phyloP scores from a whole-genome alignment of 2,113 vertebrate genomes.

The Recurvirostra avosetta region DNA sequence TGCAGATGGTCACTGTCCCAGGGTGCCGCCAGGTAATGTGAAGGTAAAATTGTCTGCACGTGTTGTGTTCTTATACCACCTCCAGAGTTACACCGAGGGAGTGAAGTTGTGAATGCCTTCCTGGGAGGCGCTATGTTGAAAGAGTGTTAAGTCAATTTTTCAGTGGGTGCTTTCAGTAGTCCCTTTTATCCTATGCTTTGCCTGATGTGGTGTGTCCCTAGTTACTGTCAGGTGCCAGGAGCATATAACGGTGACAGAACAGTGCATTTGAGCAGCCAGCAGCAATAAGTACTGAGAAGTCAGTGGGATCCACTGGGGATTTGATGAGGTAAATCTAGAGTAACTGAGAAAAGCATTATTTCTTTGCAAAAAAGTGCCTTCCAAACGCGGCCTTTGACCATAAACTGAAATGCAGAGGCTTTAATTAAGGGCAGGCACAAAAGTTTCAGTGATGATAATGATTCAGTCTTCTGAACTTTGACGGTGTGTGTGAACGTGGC shows the following conservation, averaged over 20 bases:
- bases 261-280: not conserved
- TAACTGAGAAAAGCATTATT: not conserved
- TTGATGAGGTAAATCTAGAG: not conserved
- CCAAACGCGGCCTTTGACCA: not conserved
- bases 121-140: not conserved
- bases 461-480: not conserved
- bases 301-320: not conserved
- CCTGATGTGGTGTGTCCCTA: not conserved
- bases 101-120: not conserved
- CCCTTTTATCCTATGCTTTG: not conserved
- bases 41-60: not conserved
- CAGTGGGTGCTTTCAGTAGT: not conserved
- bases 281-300: not conserved
- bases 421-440: not conserved
- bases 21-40: fast-evolving
- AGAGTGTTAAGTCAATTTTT: not conserved
- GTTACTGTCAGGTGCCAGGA: not conserved
- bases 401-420: not conserved
- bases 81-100: not conserved
- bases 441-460: not conserved
- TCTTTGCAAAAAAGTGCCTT: not conserved
- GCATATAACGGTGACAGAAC: fast-evolving
- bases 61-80: fast-evolving
- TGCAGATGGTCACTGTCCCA: not conserved
- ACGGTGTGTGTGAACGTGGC: not conserved